Base-by-base conservation (phyloP, 2,888 invertebrate genomes). In the Torymus aiolomorphi region DNA sequence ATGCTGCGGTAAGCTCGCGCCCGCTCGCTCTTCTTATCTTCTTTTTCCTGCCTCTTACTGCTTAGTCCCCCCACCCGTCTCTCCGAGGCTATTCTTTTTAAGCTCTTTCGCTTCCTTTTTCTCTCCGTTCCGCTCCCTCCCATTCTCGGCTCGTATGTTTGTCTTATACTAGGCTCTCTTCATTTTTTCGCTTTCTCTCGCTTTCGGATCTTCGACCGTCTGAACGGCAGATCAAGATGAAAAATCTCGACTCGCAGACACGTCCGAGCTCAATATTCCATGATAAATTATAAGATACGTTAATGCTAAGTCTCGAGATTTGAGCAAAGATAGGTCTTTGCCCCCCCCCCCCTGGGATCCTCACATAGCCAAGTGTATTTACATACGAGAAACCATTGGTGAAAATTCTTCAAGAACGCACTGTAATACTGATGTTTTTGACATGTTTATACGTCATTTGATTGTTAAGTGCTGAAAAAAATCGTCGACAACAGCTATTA, bases 231-330 rank as follows among this genome's bases (percentile, higher is more conserved):
- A 20, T 66, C 49, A n/a, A 63, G n/a, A n/a, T n/a, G n/a, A n/a
- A n/a, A n/a, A n/a, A n/a, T n/a, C n/a, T n/a, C n/a, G n/a, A n/a
- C n/a, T n/a, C 54, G 74, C 63, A 52, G 65, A 65, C 75, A 79
- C 52, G 24, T 66, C 8, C 31, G 20, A 20, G 42, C 31, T 42
- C 54, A 65, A 75, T 74, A 75, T 75, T 63, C 56, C n/a, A 49
- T 70, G 57, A 74, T 78, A 74, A 70, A 70, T 74, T 70, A 74
- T 74, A 49, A 78, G 49, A 70, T 74, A 74, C 74, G 70, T 70
- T 78, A 78, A 74, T 74, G 57, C 62, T 51, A n/a, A n/a, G n/a
- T n/a, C n/a, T n/a, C n/a, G 18, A 69, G 18, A 18, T 61, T 59
- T 10, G 49, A 56, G 56, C 20, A 24, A 52, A 54, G 31, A 57